Percentiles rank a stretch among this genome's conserved stretches.
Evolutionary conservation across 2,797 vertebrate genomes (phyloP).

Genomic region (Lacerta viridis): DNA sequence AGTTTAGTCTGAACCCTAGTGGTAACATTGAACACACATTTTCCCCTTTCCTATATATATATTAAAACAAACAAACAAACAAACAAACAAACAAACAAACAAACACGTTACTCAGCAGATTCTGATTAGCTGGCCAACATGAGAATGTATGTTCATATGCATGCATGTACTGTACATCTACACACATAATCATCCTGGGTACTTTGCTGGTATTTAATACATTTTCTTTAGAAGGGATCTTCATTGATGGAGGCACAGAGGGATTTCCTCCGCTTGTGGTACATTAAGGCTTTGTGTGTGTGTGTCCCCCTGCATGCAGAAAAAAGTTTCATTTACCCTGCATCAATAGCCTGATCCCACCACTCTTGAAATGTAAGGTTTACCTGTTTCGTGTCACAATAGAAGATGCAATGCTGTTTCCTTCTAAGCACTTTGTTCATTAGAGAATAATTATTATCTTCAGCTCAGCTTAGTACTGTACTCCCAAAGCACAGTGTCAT

Average conservation of each 20-base stretch:
- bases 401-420: background rate
- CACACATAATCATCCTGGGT: background rate
- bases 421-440: conserved; percentile 15
- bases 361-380: background rate
- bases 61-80: too few relatives aligned
- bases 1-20: background rate
- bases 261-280: background rate
- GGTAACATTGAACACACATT: background rate
- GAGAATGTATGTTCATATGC: background rate
- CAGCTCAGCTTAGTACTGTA: background rate
- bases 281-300: background rate
- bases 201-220: background rate
- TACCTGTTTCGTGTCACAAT: conserved; percentile 25
- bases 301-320: background rate
- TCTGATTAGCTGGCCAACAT: background rate
- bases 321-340: conserved; percentile 30
- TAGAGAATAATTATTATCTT: conserved; percentile 30
- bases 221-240: background rate
- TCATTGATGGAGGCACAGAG: background rate
- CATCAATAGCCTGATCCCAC: conserved; percentile 4
- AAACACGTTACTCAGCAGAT: too few relatives aligned
- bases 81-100: too few relatives aligned
- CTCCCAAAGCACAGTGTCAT: conserved; percentile 19
- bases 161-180: background rate
- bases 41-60: background rate